phyloP scores from a whole-genome alignment of 2,797 vertebrate genomes.

The Momotus momota region DNA sequence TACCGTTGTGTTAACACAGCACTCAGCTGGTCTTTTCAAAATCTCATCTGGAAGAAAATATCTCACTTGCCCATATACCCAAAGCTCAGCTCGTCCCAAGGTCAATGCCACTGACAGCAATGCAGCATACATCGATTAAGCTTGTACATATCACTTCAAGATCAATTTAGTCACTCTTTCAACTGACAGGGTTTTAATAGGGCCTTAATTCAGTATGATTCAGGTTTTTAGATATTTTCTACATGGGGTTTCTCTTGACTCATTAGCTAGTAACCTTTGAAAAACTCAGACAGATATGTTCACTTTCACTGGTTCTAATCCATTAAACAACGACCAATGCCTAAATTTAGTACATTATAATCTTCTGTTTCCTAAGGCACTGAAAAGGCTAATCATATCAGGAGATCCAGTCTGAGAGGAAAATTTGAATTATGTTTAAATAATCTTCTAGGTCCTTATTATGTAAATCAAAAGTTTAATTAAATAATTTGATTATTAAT shows the following conservation, averaged over 20 bases:
- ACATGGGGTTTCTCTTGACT: neutral
- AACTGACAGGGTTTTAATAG: neutral
- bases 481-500: neutral
- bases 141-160: neutral
- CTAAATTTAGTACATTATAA: conserved; percentile 68
- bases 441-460: conserved; percentile 14
- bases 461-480: neutral
- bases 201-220: neutral
- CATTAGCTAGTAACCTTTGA: conserved; percentile 36
- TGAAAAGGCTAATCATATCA: conserved; percentile 60
- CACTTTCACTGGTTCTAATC: conserved; percentile 45
- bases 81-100: neutral
- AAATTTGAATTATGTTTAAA: conserved; percentile 33
- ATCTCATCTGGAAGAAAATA: neutral
- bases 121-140: neutral
- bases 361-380: conserved; percentile 20
- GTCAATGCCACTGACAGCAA: neutral
- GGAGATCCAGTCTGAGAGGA: conserved; percentile 31
- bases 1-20: neutral
- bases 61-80: neutral
- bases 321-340: conserved; percentile 21
- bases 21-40: neutral
- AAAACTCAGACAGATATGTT: conserved; percentile 27
- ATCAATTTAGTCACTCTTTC: neutral
- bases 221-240: neutral